Percentiles rank a stretch among this genome's conserved stretches.
These are phyloP conservation scores for Romanogobio albipinnatus DNA, from an alignment of 2,113 vertebrate species.

Conservation along the genomic window DNA sequence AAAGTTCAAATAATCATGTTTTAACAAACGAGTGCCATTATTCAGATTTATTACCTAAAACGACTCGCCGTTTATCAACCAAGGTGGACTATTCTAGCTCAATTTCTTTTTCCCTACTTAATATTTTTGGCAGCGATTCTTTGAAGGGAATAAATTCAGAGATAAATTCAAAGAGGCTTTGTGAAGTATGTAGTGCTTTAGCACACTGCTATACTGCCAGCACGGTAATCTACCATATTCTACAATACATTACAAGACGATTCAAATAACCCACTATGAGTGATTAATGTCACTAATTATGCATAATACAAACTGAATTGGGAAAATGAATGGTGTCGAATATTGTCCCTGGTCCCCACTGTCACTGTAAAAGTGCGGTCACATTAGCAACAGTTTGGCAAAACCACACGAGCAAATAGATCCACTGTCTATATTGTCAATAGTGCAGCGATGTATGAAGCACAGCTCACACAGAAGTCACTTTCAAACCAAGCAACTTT, in stretches of 20 bases:
- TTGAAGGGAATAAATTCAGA: not conserved
- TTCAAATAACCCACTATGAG: not conserved
- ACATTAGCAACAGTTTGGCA: not conserved
- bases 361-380: not conserved
- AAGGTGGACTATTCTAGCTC: not conserved
- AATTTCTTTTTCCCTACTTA: not conserved
- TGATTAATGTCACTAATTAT: not conserved
- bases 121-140: not conserved
- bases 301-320: not conserved
- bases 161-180: not conserved
- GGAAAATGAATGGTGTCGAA: not conserved
- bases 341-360: not conserved
- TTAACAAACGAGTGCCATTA: not conserved
- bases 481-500: no score
- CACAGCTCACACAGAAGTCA: not conserved
- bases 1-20: constrained; percentile 13
- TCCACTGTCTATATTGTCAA: not conserved
- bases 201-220: not conserved
- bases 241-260: not conserved
- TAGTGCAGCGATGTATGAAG: not conserved
- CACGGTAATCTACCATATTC: not conserved
- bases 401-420: not conserved
- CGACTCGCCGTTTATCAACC: not conserved
- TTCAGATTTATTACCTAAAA: not conserved
- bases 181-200: not conserved